phyloP scores from a whole-genome alignment of 2,113 vertebrate genomes.

The Neoarius graeffei region DNA sequence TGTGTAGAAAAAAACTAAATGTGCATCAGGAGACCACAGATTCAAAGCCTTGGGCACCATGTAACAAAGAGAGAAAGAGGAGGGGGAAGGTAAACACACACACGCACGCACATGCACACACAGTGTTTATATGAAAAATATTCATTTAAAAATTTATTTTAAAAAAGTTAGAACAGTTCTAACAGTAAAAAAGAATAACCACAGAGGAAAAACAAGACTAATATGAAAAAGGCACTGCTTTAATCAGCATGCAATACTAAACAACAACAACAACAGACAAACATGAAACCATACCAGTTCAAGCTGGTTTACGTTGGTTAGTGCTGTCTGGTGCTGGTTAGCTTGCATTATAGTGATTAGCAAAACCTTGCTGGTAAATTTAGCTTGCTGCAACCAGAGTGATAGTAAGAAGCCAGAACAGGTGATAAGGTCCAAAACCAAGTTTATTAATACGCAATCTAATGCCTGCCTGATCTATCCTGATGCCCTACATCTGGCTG shows the following conservation, averaged over 20 bases:
- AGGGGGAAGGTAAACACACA: neutral
- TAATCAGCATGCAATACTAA: neutral
- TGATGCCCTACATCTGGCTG: too few relatives aligned
- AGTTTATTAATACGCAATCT: neutral
- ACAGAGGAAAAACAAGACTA: neutral
- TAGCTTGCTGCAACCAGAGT: neutral
- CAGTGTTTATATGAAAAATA: neutral
- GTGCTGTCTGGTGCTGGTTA: neutral
- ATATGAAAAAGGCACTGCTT: neutral
- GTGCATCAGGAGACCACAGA: conserved; percentile 18
- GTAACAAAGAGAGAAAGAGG: conserved; percentile 2
- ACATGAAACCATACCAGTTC: neutral
- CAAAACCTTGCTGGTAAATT: neutral
- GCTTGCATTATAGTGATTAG: neutral
- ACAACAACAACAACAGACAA: neutral
- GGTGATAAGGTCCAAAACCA: neutral
- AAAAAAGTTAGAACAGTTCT: neutral
- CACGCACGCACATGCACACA: neutral
- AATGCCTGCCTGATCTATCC: too few relatives aligned
- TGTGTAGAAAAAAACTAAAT: conserved; percentile 8
- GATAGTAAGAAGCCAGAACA: neutral
- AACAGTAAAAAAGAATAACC: neutral
- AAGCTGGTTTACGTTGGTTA: neutral
- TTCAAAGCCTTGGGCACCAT: conserved; percentile 19
- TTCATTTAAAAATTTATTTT: too few relatives aligned